Conservation (phyloP, 2,797 vertebrate genomes). For the Spinibarbus caldwelli region DNA sequence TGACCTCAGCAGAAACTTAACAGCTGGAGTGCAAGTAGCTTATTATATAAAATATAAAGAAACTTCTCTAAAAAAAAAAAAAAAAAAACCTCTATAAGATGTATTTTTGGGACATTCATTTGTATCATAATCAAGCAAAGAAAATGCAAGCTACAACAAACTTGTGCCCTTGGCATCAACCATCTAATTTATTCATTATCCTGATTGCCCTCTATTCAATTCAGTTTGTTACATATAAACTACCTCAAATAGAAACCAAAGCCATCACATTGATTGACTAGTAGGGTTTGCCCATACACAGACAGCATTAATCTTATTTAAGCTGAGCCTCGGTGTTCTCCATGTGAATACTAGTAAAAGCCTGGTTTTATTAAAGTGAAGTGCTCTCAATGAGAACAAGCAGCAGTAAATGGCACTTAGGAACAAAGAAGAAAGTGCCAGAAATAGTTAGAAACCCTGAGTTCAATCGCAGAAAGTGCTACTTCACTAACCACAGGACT, state of each 20-base stretch:
- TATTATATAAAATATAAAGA: not conserved
- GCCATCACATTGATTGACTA: slow-evolving; percentile 13
- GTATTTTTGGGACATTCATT: not conserved
- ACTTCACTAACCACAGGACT: not conserved
- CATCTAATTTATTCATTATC: slow-evolving; percentile 11
- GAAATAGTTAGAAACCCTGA: slow-evolving; percentile 5
- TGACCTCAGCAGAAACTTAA: not conserved
- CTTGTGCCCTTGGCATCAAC: not conserved
- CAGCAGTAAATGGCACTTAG: slow-evolving; percentile 36
- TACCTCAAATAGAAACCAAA: slow-evolving; percentile 7
- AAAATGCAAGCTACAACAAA: not conserved
- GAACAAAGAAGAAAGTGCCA: slow-evolving; percentile 16
- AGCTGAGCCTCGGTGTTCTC: not conserved
- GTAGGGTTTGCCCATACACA: not conserved
- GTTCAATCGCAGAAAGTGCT: slow-evolving; percentile 45
- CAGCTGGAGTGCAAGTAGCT: not conserved
- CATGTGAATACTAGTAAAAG: slow-evolving; percentile 32
- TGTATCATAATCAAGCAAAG: slow-evolving; percentile 4
- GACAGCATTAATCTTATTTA: slow-evolving; percentile 31
- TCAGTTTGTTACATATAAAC: slow-evolving; percentile 3
- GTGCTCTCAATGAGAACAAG: slow-evolving; percentile 25
- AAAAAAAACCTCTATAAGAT: not conserved
- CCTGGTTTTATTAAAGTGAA: slow-evolving; percentile 38
- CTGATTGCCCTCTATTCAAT: slow-evolving; percentile 10
- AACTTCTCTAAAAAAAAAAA: too few relatives aligned